Conservation (phyloP, 2,888 invertebrate species). For the Petrolisthes cinctipes region DNA sequence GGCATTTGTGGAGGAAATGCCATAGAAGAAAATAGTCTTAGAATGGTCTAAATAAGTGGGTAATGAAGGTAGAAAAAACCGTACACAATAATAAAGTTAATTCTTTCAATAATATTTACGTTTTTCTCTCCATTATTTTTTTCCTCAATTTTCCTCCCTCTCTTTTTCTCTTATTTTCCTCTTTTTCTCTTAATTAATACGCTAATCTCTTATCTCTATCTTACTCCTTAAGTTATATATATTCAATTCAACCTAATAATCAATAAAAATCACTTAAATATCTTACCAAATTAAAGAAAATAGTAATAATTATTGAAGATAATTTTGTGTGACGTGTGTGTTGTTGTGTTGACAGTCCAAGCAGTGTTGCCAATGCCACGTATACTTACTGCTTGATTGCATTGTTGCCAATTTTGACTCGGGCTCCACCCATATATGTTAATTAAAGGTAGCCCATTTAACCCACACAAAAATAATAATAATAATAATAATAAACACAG, state of each 20-base stretch:
- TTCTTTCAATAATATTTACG: too few species aligned
- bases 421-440: too few species aligned
- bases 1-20: too few species aligned
- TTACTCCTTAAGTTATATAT: neutral
- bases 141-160: neutral
- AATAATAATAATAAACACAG: too few species aligned
- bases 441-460: too few species aligned
- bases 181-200: neutral
- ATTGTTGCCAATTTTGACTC: neutral
- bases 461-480: too few species aligned
- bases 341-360: neutral
- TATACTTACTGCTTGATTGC: neutral
- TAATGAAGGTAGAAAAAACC: neutral
- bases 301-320: neutral
- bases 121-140: neutral
- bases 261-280: neutral
- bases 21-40: too few species aligned
- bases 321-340: neutral
- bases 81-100: too few species aligned
- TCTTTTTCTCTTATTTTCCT: neutral
- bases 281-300: neutral
- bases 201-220: neutral
- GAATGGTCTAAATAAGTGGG: too few species aligned
- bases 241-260: neutral
- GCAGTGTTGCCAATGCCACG: neutral